These are phyloP conservation scores for Phoxinus phoxinus DNA, from an alignment of 2,113 vertebrate genomes.

Conservation along the genomic window DNA sequence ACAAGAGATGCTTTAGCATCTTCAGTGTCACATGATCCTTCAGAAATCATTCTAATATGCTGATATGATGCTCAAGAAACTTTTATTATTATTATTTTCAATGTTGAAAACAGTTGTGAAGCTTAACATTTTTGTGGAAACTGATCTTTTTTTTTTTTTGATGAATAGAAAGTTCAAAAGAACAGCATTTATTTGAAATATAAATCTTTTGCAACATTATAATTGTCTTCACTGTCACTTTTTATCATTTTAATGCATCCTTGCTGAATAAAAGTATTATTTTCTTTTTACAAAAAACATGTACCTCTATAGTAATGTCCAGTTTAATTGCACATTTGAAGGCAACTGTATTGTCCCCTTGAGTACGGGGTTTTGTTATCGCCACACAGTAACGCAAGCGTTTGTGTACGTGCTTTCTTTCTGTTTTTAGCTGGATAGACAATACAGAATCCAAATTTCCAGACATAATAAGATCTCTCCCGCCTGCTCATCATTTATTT, in stretches of 20 bases:
- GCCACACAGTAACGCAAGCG: neutral
- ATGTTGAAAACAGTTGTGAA: neutral
- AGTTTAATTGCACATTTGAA: neutral
- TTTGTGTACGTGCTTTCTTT: neutral
- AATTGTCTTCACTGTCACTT: too few relatives aligned
- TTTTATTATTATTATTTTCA: neutral
- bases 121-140: neutral
- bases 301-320: neutral
- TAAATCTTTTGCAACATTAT: too few relatives aligned
- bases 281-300: too few relatives aligned
- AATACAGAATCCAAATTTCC: constrained; percentile 7
- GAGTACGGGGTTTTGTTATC: neutral
- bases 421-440: neutral
- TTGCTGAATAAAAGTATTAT: too few relatives aligned
- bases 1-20: neutral
- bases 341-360: neutral
- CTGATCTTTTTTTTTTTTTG: neutral
- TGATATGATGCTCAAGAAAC: neutral
- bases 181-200: neutral
- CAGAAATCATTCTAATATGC: neutral
- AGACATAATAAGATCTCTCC: neutral
- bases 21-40: neutral
- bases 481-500: neutral
- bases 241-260: too few relatives aligned
- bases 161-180: neutral